Percentiles rank a stretch among this genome's conserved stretches.
These are phyloP conservation scores for Macheiramphus alcinus DNA, from an alignment of 2,113 vertebrate species.

Conservation along the genomic window DNA sequence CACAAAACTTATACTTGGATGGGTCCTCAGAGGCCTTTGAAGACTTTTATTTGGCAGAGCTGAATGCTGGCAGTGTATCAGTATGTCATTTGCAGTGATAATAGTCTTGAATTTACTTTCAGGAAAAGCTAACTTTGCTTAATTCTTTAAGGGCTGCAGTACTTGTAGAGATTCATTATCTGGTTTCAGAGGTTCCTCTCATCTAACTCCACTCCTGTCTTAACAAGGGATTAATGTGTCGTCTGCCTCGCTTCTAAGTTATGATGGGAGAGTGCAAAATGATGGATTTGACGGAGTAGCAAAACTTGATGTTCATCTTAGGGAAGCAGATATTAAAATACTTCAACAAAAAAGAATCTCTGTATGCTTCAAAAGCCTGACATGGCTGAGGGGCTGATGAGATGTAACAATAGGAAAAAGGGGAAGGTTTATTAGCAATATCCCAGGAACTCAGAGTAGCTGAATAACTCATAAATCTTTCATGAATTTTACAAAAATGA, in stretches of 20 bases:
- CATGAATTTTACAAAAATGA: constrained; percentile 46
- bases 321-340: not conserved
- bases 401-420: constrained; percentile 2
- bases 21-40: not conserved
- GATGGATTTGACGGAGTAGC: not conserved
- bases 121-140: not conserved
- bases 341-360: not conserved
- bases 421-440: constrained; percentile 44
- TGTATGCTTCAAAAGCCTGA: not conserved
- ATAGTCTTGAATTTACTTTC: not conserved
- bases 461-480: constrained; percentile 64
- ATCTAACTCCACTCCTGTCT: not conserved
- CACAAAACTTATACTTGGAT: not conserved
- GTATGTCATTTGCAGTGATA: not conserved
- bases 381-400: not conserved
- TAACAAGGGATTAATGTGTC: constrained; percentile 4
- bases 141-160: not conserved
- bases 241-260: not conserved
- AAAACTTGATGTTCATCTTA: not conserved
- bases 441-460: not conserved
- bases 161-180: not conserved
- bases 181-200: not conserved
- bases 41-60: not conserved
- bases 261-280: not conserved
- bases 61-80: not conserved